These are phyloP conservation scores for Tetragonula clypearis DNA, from an alignment of 1,140 invertebrate species.

Conservation along the genomic window DNA sequence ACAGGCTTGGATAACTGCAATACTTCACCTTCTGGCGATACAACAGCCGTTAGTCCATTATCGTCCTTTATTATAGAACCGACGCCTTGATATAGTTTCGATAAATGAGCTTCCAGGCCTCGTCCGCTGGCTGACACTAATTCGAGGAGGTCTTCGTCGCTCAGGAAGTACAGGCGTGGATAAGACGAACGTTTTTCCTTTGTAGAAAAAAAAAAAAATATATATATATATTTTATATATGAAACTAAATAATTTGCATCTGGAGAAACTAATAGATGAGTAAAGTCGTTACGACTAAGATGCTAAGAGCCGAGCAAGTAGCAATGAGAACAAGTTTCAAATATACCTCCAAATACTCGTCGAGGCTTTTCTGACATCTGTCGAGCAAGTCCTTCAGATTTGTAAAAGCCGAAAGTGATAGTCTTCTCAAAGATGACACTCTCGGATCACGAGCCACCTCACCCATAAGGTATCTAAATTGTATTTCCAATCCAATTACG, in stretches of 20 bases:
- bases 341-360: slow-evolving; percentile 95
- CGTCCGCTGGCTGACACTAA: slow-evolving; percentile 91
- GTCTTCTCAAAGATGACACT: slow-evolving; percentile 90
- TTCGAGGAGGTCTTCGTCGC: slow-evolving; percentile 97
- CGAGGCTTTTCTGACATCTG: slow-evolving; percentile 96
- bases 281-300: not conserved
- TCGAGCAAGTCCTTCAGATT: slow-evolving; percentile 93
- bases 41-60: slow-evolving; percentile 85
- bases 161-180: slow-evolving; percentile 97
- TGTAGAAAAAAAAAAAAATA: not conserved
- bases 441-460: slow-evolving; percentile 90
- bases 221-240: not conserved
- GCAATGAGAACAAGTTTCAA: not conserved
- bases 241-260: no score
- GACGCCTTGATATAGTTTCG: slow-evolving; percentile 97
- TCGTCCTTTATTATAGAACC: slow-evolving; percentile 88
- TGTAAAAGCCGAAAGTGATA: slow-evolving; percentile 88
- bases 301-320: no score
- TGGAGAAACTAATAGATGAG: not conserved
- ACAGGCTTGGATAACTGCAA: slow-evolving; percentile 90
- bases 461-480: slow-evolving; percentile 84
- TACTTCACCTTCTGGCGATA: slow-evolving; percentile 92
- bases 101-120: slow-evolving; percentile 95
- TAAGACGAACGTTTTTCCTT: slow-evolving; percentile 96
- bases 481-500: not conserved